Conservation (phyloP, 2,888 invertebrate species). For the Acronicta leporina region DNA sequence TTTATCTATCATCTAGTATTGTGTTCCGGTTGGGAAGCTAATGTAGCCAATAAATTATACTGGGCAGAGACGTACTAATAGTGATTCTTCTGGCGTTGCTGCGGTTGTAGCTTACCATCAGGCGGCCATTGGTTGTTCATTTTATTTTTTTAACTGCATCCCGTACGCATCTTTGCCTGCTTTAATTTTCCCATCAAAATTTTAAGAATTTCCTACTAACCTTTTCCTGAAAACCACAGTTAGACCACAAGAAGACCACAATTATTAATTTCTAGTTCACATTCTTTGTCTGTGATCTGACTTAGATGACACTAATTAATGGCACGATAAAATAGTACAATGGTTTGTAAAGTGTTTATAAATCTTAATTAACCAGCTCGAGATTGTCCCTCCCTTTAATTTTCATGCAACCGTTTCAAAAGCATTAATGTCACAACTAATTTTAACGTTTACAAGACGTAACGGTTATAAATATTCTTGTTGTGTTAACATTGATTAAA, state of each 20-base stretch:
- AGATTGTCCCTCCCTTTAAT: conserved; percentile 52
- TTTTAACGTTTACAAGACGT: conserved; percentile 33
- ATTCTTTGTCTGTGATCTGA: conserved; percentile 38
- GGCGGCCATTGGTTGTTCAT: no score
- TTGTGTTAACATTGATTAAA: background rate
- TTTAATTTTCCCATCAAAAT: no score
- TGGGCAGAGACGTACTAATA: no score
- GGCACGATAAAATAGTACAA: conserved; percentile 45
- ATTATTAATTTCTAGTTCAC: conserved; percentile 20
- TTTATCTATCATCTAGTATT: no score
- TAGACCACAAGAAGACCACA: conserved; percentile 24
- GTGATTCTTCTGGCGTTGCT: no score
- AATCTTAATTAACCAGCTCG: conserved; percentile 48
- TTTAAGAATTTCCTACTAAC: no score
- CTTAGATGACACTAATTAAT: conserved; percentile 45
- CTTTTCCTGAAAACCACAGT: no score
- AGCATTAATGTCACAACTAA: conserved; percentile 33
- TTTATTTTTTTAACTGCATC: no score
- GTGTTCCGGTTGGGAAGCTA: no score
- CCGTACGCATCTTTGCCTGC: no score
- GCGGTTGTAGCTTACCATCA: no score
- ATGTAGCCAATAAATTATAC: no score
- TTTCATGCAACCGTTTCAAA: conserved; percentile 31
- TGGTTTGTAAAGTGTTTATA: conserved; percentile 45
- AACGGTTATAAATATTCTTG: conserved; percentile 16